Percentiles rank a stretch among this genome's conserved stretches.
Evolutionary conservation across 2,113 vertebrate species (phyloP).

Genomic region (Galemys pyrenaicus): DNA sequence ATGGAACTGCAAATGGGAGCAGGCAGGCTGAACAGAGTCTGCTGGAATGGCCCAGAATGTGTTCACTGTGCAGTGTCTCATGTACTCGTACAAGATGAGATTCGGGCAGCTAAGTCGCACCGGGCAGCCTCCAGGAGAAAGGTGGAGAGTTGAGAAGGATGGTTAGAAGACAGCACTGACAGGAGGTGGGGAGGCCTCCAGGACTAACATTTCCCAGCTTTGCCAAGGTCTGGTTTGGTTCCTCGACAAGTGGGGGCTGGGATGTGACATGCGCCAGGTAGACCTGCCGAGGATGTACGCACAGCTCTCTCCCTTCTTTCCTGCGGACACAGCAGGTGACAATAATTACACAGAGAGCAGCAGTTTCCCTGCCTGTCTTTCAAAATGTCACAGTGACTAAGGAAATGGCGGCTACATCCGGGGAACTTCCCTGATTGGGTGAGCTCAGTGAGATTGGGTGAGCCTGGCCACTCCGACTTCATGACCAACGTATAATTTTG

Average conservation of each 20-base stretch:
- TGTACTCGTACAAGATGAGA: not conserved
- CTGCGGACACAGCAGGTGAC: conserved; percentile 17
- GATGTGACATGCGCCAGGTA: not conserved
- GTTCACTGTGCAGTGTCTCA: not conserved
- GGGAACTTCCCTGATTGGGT: not conserved
- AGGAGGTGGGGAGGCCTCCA: not conserved
- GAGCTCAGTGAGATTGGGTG: not conserved
- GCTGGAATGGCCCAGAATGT: not conserved
- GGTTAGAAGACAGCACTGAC: not conserved
- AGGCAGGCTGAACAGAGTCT: not conserved
- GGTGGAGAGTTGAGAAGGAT: not conserved
- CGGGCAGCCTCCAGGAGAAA: not conserved
- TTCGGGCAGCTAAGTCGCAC: not conserved
- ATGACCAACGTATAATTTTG: not conserved
- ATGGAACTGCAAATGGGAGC: not conserved
- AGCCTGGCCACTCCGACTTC: not conserved
- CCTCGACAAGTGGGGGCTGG: not conserved
- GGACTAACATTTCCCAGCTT: not conserved
- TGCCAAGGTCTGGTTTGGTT: not conserved
- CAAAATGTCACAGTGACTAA: conserved; percentile 47
- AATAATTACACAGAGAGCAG: conserved; percentile 47
- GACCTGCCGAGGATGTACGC: not conserved
- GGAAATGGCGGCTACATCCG: not conserved
- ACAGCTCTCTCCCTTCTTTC: not conserved
- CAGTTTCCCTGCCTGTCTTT: conserved; percentile 43